Conservation (phyloP, 2,113 vertebrate species). For the Pristiophorus japonicus region DNA sequence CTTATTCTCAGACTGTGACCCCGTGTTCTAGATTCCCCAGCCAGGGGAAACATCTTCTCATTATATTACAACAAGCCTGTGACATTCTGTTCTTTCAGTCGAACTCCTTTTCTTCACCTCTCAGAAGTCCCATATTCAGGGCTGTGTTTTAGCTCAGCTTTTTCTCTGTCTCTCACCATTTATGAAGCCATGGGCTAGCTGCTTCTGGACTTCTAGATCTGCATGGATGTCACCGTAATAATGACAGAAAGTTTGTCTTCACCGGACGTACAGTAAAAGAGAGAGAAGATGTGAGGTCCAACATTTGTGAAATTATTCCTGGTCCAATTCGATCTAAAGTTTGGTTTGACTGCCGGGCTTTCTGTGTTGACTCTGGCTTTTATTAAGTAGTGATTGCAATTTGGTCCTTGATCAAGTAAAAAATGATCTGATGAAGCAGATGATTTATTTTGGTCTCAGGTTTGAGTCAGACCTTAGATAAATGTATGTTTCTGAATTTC, state of each 20-base stretch:
- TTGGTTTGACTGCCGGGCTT: background rate
- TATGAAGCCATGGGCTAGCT: background rate
- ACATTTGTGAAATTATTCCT: background rate
- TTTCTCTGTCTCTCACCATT: background rate
- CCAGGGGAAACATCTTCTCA: too few species aligned
- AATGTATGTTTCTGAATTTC: background rate
- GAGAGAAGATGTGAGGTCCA: too few species aligned
- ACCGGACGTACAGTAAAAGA: too few species aligned
- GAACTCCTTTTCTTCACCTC: background rate
- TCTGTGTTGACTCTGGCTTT: background rate
- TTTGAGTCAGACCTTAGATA: background rate
- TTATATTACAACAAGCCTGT: background rate
- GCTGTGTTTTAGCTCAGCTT: background rate
- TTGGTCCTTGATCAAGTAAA: background rate
- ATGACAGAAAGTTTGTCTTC: too few species aligned
- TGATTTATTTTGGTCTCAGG: background rate
- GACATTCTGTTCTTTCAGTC: too few species aligned
- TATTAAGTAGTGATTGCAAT: too few species aligned
- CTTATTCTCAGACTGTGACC: too few species aligned
- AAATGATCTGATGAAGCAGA: background rate
- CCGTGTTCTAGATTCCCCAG: too few species aligned
- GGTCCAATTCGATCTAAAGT: background rate
- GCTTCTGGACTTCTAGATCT: background rate
- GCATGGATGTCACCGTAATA: too few species aligned
- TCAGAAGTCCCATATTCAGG: background rate